phyloP scores from a whole-genome alignment of 2,888 invertebrate species.

The Thelaira solivaga region DNA sequence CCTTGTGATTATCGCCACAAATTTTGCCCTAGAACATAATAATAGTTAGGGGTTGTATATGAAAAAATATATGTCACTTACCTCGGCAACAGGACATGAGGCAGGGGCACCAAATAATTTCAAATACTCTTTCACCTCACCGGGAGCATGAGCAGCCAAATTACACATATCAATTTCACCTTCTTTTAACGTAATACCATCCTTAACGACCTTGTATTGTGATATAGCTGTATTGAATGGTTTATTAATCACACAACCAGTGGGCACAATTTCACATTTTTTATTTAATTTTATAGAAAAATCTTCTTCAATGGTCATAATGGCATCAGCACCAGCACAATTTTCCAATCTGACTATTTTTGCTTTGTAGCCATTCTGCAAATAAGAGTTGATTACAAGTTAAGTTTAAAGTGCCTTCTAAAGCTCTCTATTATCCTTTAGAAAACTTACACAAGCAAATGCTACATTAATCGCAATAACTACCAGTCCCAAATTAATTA shows the following conservation, averaged over 20 bases:
- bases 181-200: slow-evolving; percentile 76
- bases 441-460: slow-evolving; percentile 72
- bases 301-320: slow-evolving; percentile 69
- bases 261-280: slow-evolving; percentile 77
- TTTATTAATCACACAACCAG: slow-evolving; percentile 76
- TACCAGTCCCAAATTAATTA: slow-evolving; percentile 20
- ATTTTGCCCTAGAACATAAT: slow-evolving; percentile 70
- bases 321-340: slow-evolving; percentile 71
- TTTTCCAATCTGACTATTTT: slow-evolving; percentile 71
- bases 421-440: background rate
- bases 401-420: background rate
- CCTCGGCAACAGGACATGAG: slow-evolving; percentile 76
- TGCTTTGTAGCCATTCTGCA: slow-evolving; percentile 75
- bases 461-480: slow-evolving; percentile 58
- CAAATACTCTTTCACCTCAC: slow-evolving; percentile 57
- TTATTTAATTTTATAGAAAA: slow-evolving; percentile 73
- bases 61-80: slow-evolving; percentile 60
- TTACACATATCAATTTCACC: slow-evolving; percentile 77
- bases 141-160: slow-evolving; percentile 66
- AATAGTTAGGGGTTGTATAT: slow-evolving; percentile 2
- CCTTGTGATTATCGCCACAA: slow-evolving; percentile 74
- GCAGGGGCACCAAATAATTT: slow-evolving; percentile 74
- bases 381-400: background rate
- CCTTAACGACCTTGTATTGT: slow-evolving; percentile 75
- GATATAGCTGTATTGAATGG: slow-evolving; percentile 75